Percentiles rank a stretch among this genome's conserved stretches.
These are phyloP conservation scores for Accipiter cooperii DNA, from an alignment of 2,113 vertebrate species.

Conservation along the genomic window DNA sequence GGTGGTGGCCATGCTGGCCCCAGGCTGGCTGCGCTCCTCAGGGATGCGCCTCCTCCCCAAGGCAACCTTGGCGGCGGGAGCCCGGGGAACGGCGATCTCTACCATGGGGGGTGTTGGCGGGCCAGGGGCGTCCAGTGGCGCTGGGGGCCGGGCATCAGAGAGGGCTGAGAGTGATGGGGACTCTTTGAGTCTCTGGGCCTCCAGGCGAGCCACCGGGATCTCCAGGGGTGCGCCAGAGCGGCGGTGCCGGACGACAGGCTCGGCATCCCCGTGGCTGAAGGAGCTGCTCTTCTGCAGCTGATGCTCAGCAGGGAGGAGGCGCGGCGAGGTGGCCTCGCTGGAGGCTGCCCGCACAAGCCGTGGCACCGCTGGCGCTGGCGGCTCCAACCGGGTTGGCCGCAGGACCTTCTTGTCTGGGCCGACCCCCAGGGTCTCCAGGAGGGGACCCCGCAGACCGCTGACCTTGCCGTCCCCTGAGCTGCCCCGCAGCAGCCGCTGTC, in stretches of 20 bases:
- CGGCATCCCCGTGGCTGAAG: conserved; percentile 90
- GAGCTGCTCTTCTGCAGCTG: conserved; percentile 91
- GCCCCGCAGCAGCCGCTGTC: conserved; percentile 86
- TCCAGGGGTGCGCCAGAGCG: conserved; percentile 89
- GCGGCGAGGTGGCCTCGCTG: conserved; percentile 77
- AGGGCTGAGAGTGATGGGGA: conserved; percentile 90
- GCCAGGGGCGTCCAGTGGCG: conserved; percentile 47
- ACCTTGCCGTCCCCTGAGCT: conserved; percentile 86
- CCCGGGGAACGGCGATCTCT: not conserved
- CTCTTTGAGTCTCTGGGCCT: conserved; percentile 83
- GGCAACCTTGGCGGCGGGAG: not conserved
- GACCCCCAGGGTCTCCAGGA: conserved; percentile 88
- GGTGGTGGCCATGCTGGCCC: not conserved
- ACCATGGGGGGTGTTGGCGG: conserved; percentile 50
- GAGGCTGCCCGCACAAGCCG: conserved; percentile 84
- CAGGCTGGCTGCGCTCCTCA: not conserved
- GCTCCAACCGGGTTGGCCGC: conserved; percentile 66
- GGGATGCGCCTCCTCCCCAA: not conserved
- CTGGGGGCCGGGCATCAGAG: conserved; percentile 79
- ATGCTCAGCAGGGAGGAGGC: conserved; percentile 71
- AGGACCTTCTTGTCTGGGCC: conserved; percentile 73
- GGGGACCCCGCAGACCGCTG: conserved; percentile 90
- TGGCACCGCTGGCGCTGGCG: not conserved
- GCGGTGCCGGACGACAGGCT: conserved; percentile 85
- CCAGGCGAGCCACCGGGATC: conserved; percentile 84